phyloP scores from a whole-genome alignment of 1,140 invertebrate genomes.

The Cataglyphis hispanica region DNA sequence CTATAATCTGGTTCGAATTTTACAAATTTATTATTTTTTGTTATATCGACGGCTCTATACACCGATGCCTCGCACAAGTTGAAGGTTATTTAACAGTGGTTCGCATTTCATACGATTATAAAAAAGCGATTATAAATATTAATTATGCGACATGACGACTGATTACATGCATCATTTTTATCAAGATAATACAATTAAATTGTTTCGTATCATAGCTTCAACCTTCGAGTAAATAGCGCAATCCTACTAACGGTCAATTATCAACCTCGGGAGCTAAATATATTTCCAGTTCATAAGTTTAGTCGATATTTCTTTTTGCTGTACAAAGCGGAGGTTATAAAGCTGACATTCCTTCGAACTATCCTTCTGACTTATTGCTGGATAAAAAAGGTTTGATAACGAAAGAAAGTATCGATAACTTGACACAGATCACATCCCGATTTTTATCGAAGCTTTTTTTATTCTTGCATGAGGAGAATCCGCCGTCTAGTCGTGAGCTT shows the following conservation, averaged over 20 bases:
- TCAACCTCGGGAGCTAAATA: constrained; percentile 30
- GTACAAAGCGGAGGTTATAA: constrained; percentile 26
- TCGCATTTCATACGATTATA: background rate
- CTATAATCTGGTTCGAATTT: background rate
- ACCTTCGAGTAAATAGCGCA: background rate
- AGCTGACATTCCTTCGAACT: constrained; percentile 40
- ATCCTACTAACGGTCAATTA: constrained; percentile 1
- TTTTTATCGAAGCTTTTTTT: constrained; percentile 42
- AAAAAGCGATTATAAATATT: background rate
- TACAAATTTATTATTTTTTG: constrained; percentile 9
- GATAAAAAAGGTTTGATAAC: constrained; percentile 50
- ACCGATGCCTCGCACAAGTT: background rate
- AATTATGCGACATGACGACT: background rate
- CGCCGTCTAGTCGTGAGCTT: constrained; percentile 23
- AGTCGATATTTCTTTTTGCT: constrained; percentile 31
- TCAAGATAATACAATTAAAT: constrained; percentile 1
- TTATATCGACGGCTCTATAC: background rate
- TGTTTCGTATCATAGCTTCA: background rate
- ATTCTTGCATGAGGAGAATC: constrained; percentile 11
- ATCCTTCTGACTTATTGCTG: background rate
- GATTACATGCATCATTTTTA: background rate
- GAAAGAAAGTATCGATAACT: constrained; percentile 49
- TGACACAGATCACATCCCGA: background rate
- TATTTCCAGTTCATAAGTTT: constrained; percentile 16
- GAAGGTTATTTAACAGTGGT: background rate